These are phyloP conservation scores for Tiliacea aurago DNA, from an alignment of 2,888 invertebrate species.

Conservation along the genomic window DNA sequence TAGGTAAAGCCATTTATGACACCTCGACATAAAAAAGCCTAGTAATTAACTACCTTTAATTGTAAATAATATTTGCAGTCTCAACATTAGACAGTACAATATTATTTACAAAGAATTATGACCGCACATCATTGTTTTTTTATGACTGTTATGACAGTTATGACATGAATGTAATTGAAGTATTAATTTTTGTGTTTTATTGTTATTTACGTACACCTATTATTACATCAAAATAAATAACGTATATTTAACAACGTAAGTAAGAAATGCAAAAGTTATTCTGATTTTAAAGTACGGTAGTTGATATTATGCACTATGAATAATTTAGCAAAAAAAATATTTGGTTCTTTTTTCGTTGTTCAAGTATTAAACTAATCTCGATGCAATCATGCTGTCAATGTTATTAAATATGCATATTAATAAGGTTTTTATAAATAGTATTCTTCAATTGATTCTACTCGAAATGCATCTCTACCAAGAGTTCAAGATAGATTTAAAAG, in stretches of 20 bases:
- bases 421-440: neutral
- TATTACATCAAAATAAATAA: constrained; percentile 13
- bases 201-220: neutral
- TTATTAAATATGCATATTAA: neutral
- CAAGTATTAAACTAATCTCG: neutral
- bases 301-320: neutral
- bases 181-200: constrained; percentile 14
- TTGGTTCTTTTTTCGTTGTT: neutral
- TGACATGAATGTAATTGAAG: constrained; percentile 10
- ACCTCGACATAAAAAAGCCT: neutral
- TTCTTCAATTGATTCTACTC: neutral
- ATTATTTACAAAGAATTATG: neutral
- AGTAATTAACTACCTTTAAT: neutral
- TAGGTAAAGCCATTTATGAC: neutral
- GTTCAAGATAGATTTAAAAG: neutral
- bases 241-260: neutral
- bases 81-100: constrained; percentile 1
- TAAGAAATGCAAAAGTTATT: constrained; percentile 5
- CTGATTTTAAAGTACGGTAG: neutral
- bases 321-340: neutral
- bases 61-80: neutral
- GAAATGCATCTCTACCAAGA: too few species aligned
- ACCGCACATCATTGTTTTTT: constrained; percentile 21
- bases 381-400: neutral
- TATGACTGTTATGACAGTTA: constrained; percentile 18